Evolutionary conservation across 2,888 invertebrate genomes (phyloP).

Genomic region (Junonia oenone): DNA sequence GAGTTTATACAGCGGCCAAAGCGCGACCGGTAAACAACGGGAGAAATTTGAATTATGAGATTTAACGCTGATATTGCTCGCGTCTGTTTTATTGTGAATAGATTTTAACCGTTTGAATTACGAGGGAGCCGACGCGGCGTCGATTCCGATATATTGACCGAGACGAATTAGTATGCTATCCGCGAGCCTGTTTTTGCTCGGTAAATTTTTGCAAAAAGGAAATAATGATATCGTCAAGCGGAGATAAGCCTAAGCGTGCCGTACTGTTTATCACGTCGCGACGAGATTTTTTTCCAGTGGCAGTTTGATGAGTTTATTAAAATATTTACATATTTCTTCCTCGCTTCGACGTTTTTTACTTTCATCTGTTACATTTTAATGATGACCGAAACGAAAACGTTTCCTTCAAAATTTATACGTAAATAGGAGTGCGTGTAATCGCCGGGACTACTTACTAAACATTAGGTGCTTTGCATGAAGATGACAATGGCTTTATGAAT

Average conservation of each 20-base stretch:
- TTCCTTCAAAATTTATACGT: constrained; percentile 18
- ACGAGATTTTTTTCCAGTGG: constrained; percentile 50
- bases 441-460: constrained; percentile 50
- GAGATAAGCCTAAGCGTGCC: constrained; percentile 66
- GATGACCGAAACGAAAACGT: constrained; percentile 8
- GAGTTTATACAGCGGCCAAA: constrained; percentile 66
- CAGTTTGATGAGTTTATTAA: constrained; percentile 50
- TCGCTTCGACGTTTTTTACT: constrained; percentile 31
- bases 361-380: constrained; percentile 13
- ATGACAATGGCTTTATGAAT: constrained; percentile 66
- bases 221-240: constrained; percentile 74
- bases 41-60: constrained; percentile 70
- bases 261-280: constrained; percentile 65
- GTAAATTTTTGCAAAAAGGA: constrained; percentile 68
- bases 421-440: constrained; percentile 41
- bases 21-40: constrained; percentile 62
- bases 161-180: constrained; percentile 68
- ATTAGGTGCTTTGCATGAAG: constrained; percentile 47
- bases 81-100: constrained; percentile 62
- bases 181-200: constrained; percentile 62
- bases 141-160: constrained; percentile 69
- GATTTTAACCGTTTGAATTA: constrained; percentile 37
- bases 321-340: constrained; percentile 28
- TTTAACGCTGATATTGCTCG: constrained; percentile 62
- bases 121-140: constrained; percentile 20